phyloP scores from a whole-genome alignment of 2,113 vertebrate genomes.

The Trogon melanurus region DNA sequence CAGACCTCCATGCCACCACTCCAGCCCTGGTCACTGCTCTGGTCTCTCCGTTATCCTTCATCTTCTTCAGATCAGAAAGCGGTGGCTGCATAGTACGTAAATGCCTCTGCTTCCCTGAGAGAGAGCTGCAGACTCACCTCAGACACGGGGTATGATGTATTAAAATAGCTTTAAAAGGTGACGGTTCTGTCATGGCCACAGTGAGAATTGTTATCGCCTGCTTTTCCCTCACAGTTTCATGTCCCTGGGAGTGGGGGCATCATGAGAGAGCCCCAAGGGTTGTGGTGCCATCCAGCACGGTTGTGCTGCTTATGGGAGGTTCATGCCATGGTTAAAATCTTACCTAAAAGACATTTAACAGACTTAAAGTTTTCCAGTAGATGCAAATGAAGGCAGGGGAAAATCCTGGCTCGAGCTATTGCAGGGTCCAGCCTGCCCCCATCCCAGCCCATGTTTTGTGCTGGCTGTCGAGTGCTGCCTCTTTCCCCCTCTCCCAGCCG shows the following conservation, averaged over 20 bases:
- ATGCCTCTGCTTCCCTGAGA: neutral
- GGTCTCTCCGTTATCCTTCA: neutral
- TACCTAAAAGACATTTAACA: neutral
- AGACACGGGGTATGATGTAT: neutral
- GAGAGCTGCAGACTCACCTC: neutral
- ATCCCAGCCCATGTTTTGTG: neutral
- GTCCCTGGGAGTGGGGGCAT: neutral
- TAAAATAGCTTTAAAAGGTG: neutral
- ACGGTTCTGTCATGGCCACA: fast-evolving
- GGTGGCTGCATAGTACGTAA: neutral
- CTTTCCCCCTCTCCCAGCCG: neutral
- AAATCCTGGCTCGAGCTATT: neutral
- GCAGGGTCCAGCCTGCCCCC: neutral
- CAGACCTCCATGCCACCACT: fast-evolving
- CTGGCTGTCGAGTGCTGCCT: neutral
- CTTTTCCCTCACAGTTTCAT: fast-evolving
- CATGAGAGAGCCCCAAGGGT: fast-evolving
- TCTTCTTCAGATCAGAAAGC: neutral
- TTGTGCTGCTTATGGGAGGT: neutral
- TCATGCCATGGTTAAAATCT: neutral
- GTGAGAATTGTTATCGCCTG: neutral
- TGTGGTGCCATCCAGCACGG: neutral
- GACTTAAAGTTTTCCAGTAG: neutral
- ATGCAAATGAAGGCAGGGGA: neutral
- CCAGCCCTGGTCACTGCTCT: neutral